Evolutionary conservation across 1,140 invertebrate genomes (phyloP), one percentile per base, ranked within the genome.

Genomic region (Oscheius sp.): DNA sequence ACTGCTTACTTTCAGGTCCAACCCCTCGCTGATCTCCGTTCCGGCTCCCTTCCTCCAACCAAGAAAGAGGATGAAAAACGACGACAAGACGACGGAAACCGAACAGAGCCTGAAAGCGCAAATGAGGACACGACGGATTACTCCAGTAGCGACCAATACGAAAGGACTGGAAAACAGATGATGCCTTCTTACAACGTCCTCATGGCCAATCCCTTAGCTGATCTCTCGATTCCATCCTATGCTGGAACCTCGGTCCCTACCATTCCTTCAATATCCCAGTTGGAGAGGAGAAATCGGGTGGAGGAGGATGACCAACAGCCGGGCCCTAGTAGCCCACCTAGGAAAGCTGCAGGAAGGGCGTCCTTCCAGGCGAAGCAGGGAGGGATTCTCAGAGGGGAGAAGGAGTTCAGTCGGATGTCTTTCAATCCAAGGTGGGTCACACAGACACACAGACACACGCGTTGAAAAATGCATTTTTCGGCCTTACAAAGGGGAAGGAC

Each of bases 51-150:
- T 13, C 79, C 79, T 3, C 67, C 66, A 1, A 52, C 42, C n/a
- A 71, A 55, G 69, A 73, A 72, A 58, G 31, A 3, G 18, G 67
- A 70, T 36, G 76, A 52, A 29, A 31, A 68, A 46, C 26, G 18
- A 68, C 76, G 58, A 72, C 7, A 26, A 32, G 78, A 77, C 46
- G 55, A 71, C 20, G 79, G 79, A 23, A 73, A 78, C 1, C 32
- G 68, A 46, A 80, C 79, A 13, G 79, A 80, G 55, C 79, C 79
- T 10, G 79, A 80, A 58, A 68, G 62, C 35, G 68, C 65, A 23
- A 68, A 68, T 32, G 79, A 80, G 42, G 79, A 79, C 59, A 80
- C 79, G 2, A 81, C 79, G 1, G 79, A 80, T 42, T 80, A 80
- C 36, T 76, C 73, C 28, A 72, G 67, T 31, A 78, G 76, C 42